phyloP scores from a whole-genome alignment of 2,888 invertebrate genomes.

The Pammene fasciana region DNA sequence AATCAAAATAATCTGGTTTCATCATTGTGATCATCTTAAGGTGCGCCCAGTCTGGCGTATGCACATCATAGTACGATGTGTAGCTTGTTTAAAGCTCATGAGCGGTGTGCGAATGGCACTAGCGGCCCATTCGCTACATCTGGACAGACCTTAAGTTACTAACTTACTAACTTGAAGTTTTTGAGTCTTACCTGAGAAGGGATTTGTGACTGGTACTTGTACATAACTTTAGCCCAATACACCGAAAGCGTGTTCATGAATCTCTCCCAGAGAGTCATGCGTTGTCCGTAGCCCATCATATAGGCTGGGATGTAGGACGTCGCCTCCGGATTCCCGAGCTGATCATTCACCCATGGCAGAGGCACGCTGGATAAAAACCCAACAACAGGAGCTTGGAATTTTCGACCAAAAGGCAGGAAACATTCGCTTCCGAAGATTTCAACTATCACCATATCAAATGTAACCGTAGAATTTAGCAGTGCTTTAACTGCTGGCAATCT shows the following conservation, averaged over 20 bases:
- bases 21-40: not conserved
- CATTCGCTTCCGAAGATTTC: conserved; percentile 84
- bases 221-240: conserved; percentile 67
- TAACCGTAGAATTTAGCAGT: conserved; percentile 65
- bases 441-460: conserved; percentile 73
- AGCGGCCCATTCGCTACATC: too few relatives aligned
- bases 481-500: conserved; percentile 67
- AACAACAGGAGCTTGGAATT: conserved; percentile 80
- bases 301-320: conserved; percentile 83
- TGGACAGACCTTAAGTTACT: too few relatives aligned
- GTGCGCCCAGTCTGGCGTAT: too few relatives aligned
- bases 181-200: conserved; percentile 67
- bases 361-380: conserved; percentile 80
- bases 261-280: conserved; percentile 78
- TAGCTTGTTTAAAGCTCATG: too few relatives aligned
- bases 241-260: conserved; percentile 74
- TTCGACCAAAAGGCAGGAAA: conserved; percentile 80
- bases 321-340: conserved; percentile 83
- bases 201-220: conserved; percentile 70
- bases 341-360: conserved; percentile 82
- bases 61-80: too few relatives aligned
- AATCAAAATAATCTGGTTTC: too few relatives aligned
- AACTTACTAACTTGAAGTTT: too few relatives aligned
- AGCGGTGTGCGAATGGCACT: too few relatives aligned
- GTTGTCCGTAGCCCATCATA: conserved; percentile 76